Evolutionary conservation across 2,888 invertebrate genomes (phyloP), one percentile per base, ranked within the genome.

Genomic region (Gastrophysa polygoni): DNA sequence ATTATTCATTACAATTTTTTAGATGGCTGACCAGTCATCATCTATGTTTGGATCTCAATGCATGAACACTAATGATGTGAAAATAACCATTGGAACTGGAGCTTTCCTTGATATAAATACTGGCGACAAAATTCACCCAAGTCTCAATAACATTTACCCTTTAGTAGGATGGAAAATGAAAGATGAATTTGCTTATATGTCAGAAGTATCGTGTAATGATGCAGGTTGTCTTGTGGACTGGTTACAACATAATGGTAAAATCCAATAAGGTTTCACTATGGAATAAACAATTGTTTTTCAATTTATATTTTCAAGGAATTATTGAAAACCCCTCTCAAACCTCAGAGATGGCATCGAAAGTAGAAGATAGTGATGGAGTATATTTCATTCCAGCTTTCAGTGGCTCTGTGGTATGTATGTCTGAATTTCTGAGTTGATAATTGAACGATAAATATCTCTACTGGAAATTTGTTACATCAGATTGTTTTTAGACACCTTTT

Each of bases 71-170:
- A 92, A 93, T 21, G 91, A 93, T 77, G 85, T 94, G 1, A 96
- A 96, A 78, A 83, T 96, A 1, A 96, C 96, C 0, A 86, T 97
- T 83, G 96, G 96, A 0, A 97, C 96, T 0, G 97, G 97, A 0
- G 91, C 92, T 0, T 97, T 97, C 81, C 82, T 96, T 46, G 88
- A 95, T 78, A 87, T 95, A 32, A 91, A 95, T 77, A 94, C 95
- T 0, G 93, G 92, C 0, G 68, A 75, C 0, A 78, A 84, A 64
- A 91, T 95, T 0, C 92, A 93, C 76, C 91, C 94, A 0, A 93
- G 93, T 49, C 82, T 92, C 3, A 87, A 89, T 56, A 96, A 96
- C 0, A 84, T 96, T 34, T 96, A 96, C 82, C 98, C 98, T 0
- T 82, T 98, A 20, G 91, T 98, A 32, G 97, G 91, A 0, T 98